phyloP scores from a whole-genome alignment of 2,797 vertebrate species.

The Peromyscus eremicus region DNA sequence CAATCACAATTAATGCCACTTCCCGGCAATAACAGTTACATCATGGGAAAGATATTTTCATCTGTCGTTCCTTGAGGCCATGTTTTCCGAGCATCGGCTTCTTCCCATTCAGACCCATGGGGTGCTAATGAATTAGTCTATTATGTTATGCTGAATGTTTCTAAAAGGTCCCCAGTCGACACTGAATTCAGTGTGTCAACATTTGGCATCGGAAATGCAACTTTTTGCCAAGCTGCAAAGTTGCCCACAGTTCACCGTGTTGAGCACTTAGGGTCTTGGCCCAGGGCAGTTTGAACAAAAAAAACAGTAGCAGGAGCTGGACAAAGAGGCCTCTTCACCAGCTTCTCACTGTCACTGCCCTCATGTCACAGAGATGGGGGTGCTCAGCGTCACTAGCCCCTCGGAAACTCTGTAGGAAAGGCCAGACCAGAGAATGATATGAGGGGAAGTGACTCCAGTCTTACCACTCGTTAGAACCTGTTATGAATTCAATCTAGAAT shows the following conservation, averaged over 20 bases:
- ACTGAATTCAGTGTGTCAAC: constrained; percentile 91
- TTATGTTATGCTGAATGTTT: constrained; percentile 95
- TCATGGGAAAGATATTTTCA: constrained; percentile 91
- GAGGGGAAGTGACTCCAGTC: not conserved
- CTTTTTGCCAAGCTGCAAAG: constrained; percentile 85
- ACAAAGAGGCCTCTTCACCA: constrained; percentile 65
- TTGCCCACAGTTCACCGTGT: constrained; percentile 84
- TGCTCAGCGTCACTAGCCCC: not conserved
- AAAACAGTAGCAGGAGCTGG: not conserved
- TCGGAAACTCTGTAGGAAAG: not conserved
- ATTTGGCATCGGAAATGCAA: constrained; percentile 90
- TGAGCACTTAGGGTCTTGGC: constrained; percentile 70
- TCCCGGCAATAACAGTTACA: constrained; percentile 90
- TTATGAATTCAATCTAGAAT: not conserved
- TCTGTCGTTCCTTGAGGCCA: constrained; percentile 90
- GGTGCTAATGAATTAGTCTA: constrained; percentile 97
- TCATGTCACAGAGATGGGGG: not conserved
- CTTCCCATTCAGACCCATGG: constrained; percentile 91
- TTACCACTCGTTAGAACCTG: not conserved
- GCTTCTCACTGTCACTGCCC: not conserved
- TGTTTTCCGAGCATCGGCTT: constrained; percentile 90
- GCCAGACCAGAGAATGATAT: not conserved
- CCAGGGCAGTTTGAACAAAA: not conserved
- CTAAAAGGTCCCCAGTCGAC: constrained; percentile 92
- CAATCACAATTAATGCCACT: constrained; percentile 92